phyloP scores from a whole-genome alignment of 2,888 invertebrate genomes.

The Plebejus anna region DNA sequence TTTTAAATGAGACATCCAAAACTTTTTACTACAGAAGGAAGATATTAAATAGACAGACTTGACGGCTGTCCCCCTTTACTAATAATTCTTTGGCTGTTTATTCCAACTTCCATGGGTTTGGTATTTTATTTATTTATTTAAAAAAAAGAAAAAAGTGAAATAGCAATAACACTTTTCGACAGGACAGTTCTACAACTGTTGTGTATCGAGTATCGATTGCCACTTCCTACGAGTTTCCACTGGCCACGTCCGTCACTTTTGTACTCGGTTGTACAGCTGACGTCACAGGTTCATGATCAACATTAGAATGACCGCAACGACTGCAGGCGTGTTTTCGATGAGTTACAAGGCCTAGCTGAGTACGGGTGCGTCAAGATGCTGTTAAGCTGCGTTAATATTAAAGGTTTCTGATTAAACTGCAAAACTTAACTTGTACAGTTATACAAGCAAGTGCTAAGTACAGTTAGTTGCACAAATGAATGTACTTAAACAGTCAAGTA shows the following conservation, averaged over 20 bases:
- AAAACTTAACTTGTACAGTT: background rate
- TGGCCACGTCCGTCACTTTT: constrained; percentile 32
- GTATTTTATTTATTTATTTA: too few relatives aligned
- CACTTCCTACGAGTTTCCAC: constrained; percentile 47
- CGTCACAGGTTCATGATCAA: background rate
- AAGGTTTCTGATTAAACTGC: background rate
- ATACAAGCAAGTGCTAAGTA: too few relatives aligned
- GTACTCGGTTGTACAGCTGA: background rate
- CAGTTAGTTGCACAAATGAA: too few relatives aligned
- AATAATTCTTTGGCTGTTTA: too few relatives aligned
- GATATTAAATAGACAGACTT: too few relatives aligned
- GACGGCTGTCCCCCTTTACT: too few relatives aligned
- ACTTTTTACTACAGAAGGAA: too few relatives aligned
- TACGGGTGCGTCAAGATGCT: background rate
- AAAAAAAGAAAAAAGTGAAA: background rate
- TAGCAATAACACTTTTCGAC: constrained; percentile 20
- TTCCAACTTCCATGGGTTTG: too few relatives aligned
- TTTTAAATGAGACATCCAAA: too few relatives aligned
- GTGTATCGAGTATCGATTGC: constrained; percentile 51
- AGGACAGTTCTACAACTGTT: constrained; percentile 37
- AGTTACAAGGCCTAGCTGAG: background rate
- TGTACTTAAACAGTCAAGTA: background rate
- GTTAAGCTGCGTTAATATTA: background rate
- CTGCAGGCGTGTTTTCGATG: too few relatives aligned
- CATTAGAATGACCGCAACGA: background rate